A percentile compares a stretch with the other conserved stretches of the same genome.
Conservation (phyloP, 2,888 invertebrate species). For the Agonum fuliginosum region DNA sequence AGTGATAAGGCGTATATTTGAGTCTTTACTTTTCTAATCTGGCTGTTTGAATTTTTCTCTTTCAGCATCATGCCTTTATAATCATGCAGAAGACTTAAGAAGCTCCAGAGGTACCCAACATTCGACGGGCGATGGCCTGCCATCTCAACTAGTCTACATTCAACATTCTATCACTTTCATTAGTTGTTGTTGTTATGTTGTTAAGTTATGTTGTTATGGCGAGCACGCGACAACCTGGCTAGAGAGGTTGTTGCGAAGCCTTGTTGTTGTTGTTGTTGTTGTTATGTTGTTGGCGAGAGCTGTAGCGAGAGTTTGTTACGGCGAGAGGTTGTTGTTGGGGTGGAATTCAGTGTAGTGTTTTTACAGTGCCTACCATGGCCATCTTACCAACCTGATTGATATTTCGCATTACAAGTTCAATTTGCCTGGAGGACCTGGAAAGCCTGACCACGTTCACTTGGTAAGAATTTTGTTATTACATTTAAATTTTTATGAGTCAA, state of each 20-base stretch:
- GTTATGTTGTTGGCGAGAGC: background rate
- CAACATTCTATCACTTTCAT: conserved; percentile 44
- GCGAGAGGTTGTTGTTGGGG: conserved; percentile 59
- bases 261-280: background rate
- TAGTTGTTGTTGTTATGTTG: background rate
- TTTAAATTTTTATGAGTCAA: background rate
- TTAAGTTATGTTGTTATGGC: background rate
- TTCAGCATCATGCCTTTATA: conserved; percentile 66
- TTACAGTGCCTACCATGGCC: conserved; percentile 99
- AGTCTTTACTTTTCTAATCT: conserved; percentile 64
- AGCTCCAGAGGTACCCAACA: conserved; percentile 8
- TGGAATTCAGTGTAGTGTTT: conserved; percentile 69
- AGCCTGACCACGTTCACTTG: conserved; percentile 92
- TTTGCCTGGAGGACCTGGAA: conserved; percentile 87
- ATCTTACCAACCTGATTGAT: conserved; percentile 95
- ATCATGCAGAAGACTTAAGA: conserved; percentile 36
- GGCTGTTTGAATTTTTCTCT: conserved; percentile 70
- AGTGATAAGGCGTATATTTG: conserved; percentile 6
- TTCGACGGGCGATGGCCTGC: conserved; percentile 36
- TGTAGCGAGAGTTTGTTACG: conserved; percentile 49
- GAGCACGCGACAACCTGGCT: too few species aligned
- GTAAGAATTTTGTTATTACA: conserved; percentile 75
- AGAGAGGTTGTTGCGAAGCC: conserved; percentile 42
- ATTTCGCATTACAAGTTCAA: conserved; percentile 99
- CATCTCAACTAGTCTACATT: background rate